Conservation (phyloP, 2,113 vertebrate genomes). For the Chrysemys picta region DNA sequence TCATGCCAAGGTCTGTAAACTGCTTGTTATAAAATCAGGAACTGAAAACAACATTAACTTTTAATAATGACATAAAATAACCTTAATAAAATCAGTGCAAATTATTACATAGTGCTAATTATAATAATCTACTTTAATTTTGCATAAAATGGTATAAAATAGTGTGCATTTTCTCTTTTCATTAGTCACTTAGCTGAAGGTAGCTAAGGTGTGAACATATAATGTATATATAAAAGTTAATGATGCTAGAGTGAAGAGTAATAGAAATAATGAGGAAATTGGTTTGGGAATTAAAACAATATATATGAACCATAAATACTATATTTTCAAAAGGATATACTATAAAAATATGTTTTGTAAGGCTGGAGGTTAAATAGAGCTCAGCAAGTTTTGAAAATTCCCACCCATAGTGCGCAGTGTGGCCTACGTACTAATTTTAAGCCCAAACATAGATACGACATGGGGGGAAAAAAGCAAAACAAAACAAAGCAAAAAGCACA, state of each 20-base stretch:
- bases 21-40: background rate
- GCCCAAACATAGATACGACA: too few relatives aligned
- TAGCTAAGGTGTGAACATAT: background rate
- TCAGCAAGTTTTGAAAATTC: too few relatives aligned
- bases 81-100: background rate
- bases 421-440: too few relatives aligned
- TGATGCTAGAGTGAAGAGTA: background rate
- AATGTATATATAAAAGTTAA: background rate
- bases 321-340: background rate
- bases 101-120: background rate
- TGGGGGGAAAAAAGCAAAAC: too few relatives aligned
- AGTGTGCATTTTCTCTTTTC: background rate
- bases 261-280: background rate
- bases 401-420: too few relatives aligned
- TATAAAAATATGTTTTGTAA: background rate
- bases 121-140: background rate
- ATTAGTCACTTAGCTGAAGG: background rate
- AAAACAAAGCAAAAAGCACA: too few relatives aligned
- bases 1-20: background rate
- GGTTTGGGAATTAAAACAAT: background rate
- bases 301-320: background rate
- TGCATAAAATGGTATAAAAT: background rate
- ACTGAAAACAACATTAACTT: background rate
- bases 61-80: background rate
- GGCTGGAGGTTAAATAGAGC: too few relatives aligned